Evolutionary conservation across 2,113 vertebrate species (phyloP).

Genomic region (Megaleporinus macrocephalus): DNA sequence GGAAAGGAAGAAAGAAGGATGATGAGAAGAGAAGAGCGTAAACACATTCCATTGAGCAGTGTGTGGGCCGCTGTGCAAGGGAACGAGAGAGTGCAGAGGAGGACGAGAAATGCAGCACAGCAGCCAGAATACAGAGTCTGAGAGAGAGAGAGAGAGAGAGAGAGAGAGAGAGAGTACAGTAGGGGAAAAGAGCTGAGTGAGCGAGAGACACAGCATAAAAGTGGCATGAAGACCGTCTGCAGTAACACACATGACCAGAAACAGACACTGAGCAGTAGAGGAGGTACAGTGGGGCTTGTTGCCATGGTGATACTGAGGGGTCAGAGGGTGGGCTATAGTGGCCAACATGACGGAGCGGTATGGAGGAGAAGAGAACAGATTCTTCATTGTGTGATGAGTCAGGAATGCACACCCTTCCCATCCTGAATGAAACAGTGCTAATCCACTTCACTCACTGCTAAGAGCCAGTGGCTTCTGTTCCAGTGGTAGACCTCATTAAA

Average conservation of each 20-base stretch:
- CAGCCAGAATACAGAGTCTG: slow-evolving; percentile 64
- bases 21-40: slow-evolving; percentile 44
- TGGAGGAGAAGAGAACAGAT: slow-evolving; percentile 54
- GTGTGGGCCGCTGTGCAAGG: slow-evolving; percentile 65
- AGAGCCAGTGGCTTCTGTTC: background rate
- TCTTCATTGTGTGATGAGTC: slow-evolving; percentile 46
- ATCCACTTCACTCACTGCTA: background rate
- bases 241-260: background rate
- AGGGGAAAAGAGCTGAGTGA: background rate
- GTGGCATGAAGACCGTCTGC: background rate
- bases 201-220: background rate
- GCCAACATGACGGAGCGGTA: slow-evolving; percentile 62
- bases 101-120: slow-evolving; percentile 64
- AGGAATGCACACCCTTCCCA: background rate
- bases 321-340: slow-evolving; percentile 57
- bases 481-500: background rate
- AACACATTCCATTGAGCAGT: slow-evolving; percentile 68
- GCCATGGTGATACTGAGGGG: slow-evolving; percentile 59
- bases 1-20: background rate
- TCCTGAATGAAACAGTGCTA: background rate
- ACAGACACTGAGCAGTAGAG: background rate
- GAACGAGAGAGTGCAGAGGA: slow-evolving; percentile 56
- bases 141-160: background rate
- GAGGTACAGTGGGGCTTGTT: slow-evolving; percentile 56
- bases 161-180: background rate